Evolutionary conservation across 2,113 vertebrate species (phyloP).

Genomic region (Epinephelus fuscoguttatus): DNA sequence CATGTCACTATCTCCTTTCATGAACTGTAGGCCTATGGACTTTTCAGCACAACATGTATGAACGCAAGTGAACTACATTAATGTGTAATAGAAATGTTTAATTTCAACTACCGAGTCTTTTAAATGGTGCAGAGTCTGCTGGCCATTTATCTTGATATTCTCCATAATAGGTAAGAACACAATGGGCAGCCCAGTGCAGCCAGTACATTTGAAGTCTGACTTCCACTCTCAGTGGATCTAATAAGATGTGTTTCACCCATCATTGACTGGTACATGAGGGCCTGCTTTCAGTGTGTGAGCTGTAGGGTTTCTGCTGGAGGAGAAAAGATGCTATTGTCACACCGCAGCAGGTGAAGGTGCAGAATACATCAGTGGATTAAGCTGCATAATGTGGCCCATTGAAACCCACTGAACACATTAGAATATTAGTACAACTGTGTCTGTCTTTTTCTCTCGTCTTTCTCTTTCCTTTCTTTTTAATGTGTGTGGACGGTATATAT

Average conservation of each 20-base stretch:
- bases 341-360: conserved; percentile 42
- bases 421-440: conserved; percentile 31
- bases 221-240: conserved; percentile 38
- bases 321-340: conserved; percentile 54
- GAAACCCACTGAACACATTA: conserved; percentile 61
- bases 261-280: conserved; percentile 57
- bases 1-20: background rate
- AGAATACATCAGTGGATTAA: conserved; percentile 58
- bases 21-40: background rate
- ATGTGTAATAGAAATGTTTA: conserved; percentile 75
- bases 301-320: conserved; percentile 11
- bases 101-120: conserved; percentile 70
- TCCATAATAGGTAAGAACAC: conserved; percentile 25
- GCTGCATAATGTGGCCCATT: conserved; percentile 57
- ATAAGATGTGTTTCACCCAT: conserved; percentile 63
- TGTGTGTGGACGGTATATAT: background rate
- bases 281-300: conserved; percentile 47
- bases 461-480: conserved; percentile 13
- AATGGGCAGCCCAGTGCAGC: conserved; percentile 31
- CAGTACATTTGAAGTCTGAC: conserved; percentile 44
- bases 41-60: background rate
- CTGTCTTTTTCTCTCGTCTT: conserved; percentile 16
- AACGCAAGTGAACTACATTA: background rate
- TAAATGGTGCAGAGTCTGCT: background rate
- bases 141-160: conserved; percentile 16